Evolutionary conservation across 2,113 vertebrate species (phyloP).

Genomic region (Oceanodroma tethys): DNA sequence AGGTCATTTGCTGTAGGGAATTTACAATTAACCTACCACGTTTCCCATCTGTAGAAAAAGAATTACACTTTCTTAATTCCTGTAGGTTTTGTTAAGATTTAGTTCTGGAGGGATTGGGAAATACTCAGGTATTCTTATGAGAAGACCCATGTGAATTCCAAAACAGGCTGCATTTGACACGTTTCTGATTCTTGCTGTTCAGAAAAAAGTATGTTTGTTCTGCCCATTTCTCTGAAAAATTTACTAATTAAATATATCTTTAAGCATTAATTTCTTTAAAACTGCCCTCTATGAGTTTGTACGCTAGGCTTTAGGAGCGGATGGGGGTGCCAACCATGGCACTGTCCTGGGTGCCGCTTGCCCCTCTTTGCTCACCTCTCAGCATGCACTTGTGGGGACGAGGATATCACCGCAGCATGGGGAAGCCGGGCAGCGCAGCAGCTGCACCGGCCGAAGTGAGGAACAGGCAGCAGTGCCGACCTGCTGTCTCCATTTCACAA

Average conservation of each 20-base stretch:
- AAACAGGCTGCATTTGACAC: background rate
- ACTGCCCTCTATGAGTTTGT: background rate
- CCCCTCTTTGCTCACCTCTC: background rate
- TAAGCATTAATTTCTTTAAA: background rate
- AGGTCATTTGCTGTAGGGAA: background rate
- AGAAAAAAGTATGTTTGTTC: background rate
- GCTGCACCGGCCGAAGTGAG: background rate
- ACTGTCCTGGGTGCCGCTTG: background rate
- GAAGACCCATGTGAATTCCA: background rate
- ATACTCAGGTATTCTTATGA: background rate
- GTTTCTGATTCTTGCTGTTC: background rate
- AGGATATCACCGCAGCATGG: background rate
- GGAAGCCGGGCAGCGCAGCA: background rate
- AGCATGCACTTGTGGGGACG: rapidly evolving
- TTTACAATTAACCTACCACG: background rate
- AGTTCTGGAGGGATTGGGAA: background rate
- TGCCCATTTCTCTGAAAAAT: background rate
- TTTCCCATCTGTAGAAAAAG: background rate
- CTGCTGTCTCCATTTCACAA: background rate
- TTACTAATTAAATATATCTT: background rate
- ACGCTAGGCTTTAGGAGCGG: background rate
- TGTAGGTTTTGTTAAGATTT: background rate
- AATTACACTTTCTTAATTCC: background rate
- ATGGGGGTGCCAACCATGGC: background rate
- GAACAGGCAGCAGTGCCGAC: background rate